Evolutionary conservation across 2,113 vertebrate genomes (phyloP).

Genomic region (Podarcis raffonei): DNA sequence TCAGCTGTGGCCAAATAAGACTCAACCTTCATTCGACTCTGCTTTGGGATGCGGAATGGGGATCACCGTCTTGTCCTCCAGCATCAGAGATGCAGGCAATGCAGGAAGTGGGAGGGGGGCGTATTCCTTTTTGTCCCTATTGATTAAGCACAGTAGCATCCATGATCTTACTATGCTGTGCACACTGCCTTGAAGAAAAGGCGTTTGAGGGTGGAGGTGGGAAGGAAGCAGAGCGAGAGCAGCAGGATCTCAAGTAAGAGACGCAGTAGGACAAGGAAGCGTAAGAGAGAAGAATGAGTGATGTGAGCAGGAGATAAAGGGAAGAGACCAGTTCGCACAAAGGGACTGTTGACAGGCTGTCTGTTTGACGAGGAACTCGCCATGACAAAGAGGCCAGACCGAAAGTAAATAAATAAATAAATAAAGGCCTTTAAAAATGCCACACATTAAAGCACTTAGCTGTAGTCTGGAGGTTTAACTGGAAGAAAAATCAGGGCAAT

Average conservation of each 20-base stretch:
- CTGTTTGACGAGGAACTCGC: background rate
- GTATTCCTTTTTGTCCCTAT: background rate
- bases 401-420: too few species aligned
- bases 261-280: background rate
- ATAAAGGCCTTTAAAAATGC: constrained; percentile 6
- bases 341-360: constrained; percentile 11
- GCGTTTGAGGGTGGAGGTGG: background rate
- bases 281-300: constrained; percentile 8
- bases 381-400: background rate
- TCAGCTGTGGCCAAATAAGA: background rate
- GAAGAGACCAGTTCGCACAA: background rate
- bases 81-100: constrained; percentile 7
- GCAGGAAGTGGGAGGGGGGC: background rate
- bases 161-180: background rate
- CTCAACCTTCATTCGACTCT: background rate
- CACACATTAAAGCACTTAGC: constrained; percentile 16
- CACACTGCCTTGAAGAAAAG: constrained; percentile 29
- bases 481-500: background rate
- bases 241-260: constrained; percentile 33
- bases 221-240: constrained; percentile 26
- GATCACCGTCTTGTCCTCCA: background rate
- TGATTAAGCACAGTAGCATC: background rate
- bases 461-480: background rate
- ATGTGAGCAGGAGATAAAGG: background rate
- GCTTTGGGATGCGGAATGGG: background rate